phyloP scores from a whole-genome alignment of 2,888 invertebrate genomes.

The Sphecodes monilicornis region DNA sequence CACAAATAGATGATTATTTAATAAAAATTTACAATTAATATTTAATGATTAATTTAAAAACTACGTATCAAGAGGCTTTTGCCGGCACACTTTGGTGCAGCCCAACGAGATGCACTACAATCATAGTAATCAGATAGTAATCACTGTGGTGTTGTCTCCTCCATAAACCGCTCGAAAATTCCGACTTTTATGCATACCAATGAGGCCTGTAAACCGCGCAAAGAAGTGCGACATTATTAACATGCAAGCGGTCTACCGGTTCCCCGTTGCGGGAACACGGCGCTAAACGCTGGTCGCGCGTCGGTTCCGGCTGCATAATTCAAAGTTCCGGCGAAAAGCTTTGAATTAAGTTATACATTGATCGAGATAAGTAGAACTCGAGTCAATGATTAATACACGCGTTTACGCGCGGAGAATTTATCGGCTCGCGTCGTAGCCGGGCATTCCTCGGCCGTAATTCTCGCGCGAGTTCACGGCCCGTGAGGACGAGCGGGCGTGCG shows the following conservation, averaged over 20 bases:
- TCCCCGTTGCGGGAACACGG: not conserved
- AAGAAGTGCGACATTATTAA: not conserved
- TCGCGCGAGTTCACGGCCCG: constrained; percentile 55
- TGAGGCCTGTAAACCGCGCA: no score
- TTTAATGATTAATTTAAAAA: not conserved
- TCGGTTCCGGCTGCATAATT: constrained; percentile 46
- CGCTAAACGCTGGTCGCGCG: not conserved
- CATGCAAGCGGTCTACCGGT: constrained; percentile 29
- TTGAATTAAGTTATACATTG: constrained; percentile 65
- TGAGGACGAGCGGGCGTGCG: constrained; percentile 27
- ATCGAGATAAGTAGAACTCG: constrained; percentile 62
- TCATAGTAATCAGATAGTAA: not conserved
- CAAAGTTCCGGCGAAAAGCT: constrained; percentile 35
- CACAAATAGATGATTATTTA: no score
- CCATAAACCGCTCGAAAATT: not conserved
- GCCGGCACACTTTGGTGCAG: not conserved
- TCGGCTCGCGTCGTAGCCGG: constrained; percentile 61
- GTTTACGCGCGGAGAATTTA: constrained; percentile 65
- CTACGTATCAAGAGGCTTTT: not conserved
- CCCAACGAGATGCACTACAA: not conserved
- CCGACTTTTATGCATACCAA: not conserved
- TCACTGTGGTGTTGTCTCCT: not conserved
- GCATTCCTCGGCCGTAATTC: constrained; percentile 58
- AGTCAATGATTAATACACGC: constrained; percentile 65
- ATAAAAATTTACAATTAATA: no score